Percentiles rank a stretch among this genome's conserved stretches.
phyloP scores from a whole-genome alignment of 2,113 vertebrate genomes.

The Balaeniceps rex region DNA sequence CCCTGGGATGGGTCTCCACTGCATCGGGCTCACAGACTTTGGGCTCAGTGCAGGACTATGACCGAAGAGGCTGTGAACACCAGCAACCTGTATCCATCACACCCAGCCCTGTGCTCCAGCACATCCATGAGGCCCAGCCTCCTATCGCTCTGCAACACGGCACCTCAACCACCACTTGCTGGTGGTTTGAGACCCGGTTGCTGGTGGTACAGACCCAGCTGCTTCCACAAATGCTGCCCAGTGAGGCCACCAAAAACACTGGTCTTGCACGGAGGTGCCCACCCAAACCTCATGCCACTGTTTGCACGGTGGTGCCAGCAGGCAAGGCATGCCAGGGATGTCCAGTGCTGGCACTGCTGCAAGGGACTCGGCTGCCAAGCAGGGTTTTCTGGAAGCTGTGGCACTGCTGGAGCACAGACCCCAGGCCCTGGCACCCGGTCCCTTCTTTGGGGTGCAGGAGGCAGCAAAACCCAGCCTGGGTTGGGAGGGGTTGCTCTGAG shows the following conservation, averaged over 20 bases:
- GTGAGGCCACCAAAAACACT: not conserved
- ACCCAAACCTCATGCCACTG: not conserved
- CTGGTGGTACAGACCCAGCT: not conserved
- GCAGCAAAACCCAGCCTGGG: not conserved
- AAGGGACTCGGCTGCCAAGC: not conserved
- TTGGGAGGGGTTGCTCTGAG: not conserved
- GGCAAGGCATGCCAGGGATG: not conserved
- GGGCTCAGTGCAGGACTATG: not conserved
- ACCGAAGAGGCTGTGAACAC: not conserved
- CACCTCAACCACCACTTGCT: not conserved
- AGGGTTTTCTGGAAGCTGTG: not conserved
- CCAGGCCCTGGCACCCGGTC: not conserved
- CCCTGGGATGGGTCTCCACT: not conserved
- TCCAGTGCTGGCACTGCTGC: not conserved
- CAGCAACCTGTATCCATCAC: not conserved
- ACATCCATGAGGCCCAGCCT: not conserved
- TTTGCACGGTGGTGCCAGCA: rapidly evolving
- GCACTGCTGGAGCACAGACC: not conserved
- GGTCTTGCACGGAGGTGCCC: rapidly evolving
- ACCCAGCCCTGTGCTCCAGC: not conserved
- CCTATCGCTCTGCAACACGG: rapidly evolving
- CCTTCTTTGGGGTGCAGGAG: not conserved
- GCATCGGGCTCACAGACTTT: not conserved
- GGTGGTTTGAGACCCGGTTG: not conserved
- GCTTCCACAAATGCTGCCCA: not conserved